Conservation (phyloP, 2,113 vertebrate species). For the Anthoscopus minutus region DNA sequence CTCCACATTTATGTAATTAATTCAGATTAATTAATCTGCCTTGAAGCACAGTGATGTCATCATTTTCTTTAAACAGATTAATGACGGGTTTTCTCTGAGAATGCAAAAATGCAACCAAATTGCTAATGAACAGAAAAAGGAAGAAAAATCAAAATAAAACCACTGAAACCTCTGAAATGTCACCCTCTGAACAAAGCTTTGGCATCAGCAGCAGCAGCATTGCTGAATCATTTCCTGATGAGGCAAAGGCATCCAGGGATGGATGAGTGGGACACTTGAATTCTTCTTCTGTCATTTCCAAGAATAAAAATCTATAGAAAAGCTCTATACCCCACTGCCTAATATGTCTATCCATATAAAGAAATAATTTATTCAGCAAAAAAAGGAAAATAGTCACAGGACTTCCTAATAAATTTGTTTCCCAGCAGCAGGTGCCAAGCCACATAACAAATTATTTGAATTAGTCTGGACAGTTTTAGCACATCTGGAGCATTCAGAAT, state of each 20-base stretch:
- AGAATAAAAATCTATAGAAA: background rate
- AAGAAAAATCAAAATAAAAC: background rate
- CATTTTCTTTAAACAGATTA: background rate
- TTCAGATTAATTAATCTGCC: background rate
- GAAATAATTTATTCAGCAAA: background rate
- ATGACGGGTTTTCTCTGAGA: background rate
- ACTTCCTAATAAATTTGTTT: background rate
- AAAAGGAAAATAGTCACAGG: background rate
- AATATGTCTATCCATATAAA: background rate
- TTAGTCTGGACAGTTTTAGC: constrained; percentile 12
- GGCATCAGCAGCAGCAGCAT: background rate
- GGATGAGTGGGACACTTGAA: background rate
- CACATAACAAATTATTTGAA: background rate
- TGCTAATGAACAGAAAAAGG: background rate
- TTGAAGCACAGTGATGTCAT: background rate
- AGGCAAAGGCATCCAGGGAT: background rate
- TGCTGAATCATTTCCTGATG: background rate
- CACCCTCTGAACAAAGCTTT: background rate
- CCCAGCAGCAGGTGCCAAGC: constrained; percentile 18
- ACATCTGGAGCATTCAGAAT: constrained; percentile 32
- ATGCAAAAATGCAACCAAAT: background rate
- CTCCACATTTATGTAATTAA: background rate
- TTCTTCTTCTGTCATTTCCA: background rate
- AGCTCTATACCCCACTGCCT: background rate
- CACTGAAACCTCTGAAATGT: background rate